Conservation (phyloP, 2,113 vertebrate genomes). For the Neodon shergylaensis region DNA sequence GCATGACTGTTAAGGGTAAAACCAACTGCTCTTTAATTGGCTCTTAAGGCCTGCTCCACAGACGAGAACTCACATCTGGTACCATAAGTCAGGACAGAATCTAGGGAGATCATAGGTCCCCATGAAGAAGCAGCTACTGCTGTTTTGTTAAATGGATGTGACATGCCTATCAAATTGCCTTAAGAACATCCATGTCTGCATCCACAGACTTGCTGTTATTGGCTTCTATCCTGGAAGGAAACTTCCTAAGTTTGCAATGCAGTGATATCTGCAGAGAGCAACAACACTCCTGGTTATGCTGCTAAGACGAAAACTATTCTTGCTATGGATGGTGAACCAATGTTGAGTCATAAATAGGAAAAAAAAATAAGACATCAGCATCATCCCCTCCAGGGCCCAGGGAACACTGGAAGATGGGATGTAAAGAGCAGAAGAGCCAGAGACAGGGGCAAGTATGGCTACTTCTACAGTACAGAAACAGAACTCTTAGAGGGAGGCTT, state of each 20-base stretch:
- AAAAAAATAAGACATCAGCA: background rate
- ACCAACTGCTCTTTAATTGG: too few species aligned
- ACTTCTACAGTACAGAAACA: background rate
- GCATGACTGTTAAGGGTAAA: background rate
- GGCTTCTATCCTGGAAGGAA: background rate
- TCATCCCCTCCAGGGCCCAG: background rate
- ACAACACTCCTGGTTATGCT: background rate
- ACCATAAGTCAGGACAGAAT: background rate
- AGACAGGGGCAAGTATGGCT: background rate
- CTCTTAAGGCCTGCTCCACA: background rate
- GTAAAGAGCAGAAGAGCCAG: background rate
- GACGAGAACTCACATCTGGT: background rate
- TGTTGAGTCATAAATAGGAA: background rate
- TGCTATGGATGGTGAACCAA: background rate
- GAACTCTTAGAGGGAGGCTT: background rate
- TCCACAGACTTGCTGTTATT: background rate
- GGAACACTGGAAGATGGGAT: too few species aligned
- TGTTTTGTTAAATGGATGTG: background rate
- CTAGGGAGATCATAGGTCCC: background rate
- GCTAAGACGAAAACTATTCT: background rate
- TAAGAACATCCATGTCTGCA: background rate
- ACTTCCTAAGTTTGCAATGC: background rate
- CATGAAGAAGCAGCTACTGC: background rate
- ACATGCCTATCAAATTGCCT: background rate
- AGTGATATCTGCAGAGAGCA: background rate